Conservation (phyloP, 1,140 invertebrate genomes). For the Pinna nobilis region DNA sequence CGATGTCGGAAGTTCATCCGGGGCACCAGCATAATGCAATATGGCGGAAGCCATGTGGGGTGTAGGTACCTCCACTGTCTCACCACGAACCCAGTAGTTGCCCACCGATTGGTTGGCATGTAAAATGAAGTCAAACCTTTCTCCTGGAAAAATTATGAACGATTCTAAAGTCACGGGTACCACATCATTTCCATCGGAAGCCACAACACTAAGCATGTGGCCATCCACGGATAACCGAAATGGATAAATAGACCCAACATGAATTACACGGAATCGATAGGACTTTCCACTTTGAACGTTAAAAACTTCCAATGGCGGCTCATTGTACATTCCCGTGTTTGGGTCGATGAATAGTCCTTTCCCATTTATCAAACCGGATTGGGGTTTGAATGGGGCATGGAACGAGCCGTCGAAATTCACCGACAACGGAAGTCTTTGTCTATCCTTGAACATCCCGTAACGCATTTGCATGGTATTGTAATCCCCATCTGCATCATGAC, state of each 20-base stretch:
- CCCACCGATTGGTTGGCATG: conserved; percentile 81
- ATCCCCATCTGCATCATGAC: background rate
- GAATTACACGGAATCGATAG: conserved; percentile 51
- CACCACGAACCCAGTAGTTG: conserved; percentile 86
- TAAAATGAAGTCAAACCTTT: conserved; percentile 87
- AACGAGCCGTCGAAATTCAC: conserved; percentile 29
- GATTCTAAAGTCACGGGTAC: conserved; percentile 79
- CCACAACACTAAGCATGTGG: conserved; percentile 77
- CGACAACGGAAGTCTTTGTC: conserved; percentile 1
- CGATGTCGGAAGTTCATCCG: conserved; percentile 74
- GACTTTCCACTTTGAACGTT: conserved; percentile 38
- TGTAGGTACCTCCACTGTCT: conserved; percentile 23
- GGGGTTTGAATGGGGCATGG: conserved; percentile 37
- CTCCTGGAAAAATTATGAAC: conserved; percentile 77
- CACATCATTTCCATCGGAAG: conserved; percentile 86
- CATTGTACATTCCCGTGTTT: conserved; percentile 33
- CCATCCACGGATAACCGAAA: conserved; percentile 82
- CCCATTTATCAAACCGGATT: conserved; percentile 65
- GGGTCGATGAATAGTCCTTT: conserved; percentile 46
- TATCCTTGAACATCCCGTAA: background rate
- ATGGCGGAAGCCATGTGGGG: conserved; percentile 77
- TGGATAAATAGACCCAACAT: conserved; percentile 38
- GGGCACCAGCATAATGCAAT: conserved; percentile 84
- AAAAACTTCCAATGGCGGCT: conserved; percentile 51
- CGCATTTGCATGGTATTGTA: conserved; percentile 23